Evolutionary conservation across 1,140 invertebrate species (phyloP), one percentile per base, ranked within the genome.

Genomic region (Chelonus insularis): DNA sequence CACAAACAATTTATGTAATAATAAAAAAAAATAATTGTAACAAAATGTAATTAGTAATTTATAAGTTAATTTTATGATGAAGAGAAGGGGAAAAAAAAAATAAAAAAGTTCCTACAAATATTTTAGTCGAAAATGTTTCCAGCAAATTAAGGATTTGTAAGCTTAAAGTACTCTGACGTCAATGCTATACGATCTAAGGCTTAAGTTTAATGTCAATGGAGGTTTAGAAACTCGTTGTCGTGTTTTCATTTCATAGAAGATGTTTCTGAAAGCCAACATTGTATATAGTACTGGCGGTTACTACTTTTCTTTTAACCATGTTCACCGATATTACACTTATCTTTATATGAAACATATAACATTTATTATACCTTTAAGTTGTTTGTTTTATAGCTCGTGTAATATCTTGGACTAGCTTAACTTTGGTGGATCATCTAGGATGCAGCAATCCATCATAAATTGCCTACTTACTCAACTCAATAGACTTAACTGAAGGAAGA

Each of bases 381-480:
- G 50, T 45, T 64, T 58, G 63, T 64, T 64, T 60, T 41, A 54
- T 45, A n/a, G 63, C 63, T 64, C 63, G 63, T 64, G 60, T 64
- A 64, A 64, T 58, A 45, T 12, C 43, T 29, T 43, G 25, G 41
- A 59, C 41, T 11, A 47, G 52, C 63, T 60, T 60, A 57, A 43
- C 45, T 64, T 34, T 45, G 47, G 41, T 60, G 57, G 32, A 64
- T 45, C 58, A 23, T 59, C 36, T 57, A 55, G 54, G 50, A 54
- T 23, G 37, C 25, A 43, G 21, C 14, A 58, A 58, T 54, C 20
- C 16, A 18, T 55, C 21, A 36, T 21, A 45, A 60, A 60, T 36
- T 60, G 32, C 48, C 20, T 60, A 60, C 50, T 60, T 60, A 60
- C 50, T 60, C 43, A 50, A 45, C 45, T 37, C 21, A 29, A 59